A percentile compares a stretch with the other conserved stretches of the same genome.
Evolutionary conservation across 2,113 vertebrate genomes (phyloP).

Genomic region (Forbesichthys agassizii): DNA sequence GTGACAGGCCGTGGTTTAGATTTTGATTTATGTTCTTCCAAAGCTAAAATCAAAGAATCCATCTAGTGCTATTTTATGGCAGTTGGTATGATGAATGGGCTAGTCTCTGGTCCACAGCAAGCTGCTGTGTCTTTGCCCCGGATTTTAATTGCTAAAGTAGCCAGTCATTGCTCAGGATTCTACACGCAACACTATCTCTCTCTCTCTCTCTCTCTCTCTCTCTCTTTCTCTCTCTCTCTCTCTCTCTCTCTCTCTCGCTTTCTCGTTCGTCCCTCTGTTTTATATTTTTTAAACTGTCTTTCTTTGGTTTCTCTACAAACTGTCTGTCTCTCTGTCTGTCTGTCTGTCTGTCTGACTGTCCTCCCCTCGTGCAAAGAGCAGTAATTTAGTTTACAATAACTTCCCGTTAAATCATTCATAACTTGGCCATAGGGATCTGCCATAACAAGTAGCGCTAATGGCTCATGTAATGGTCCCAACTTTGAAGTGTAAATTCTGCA

Average conservation of each 20-base stretch:
- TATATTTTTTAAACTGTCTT: conserved; percentile 29
- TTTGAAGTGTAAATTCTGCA: conserved; percentile 72
- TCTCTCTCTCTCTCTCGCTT: conserved; percentile 33
- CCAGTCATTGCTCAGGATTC: conserved; percentile 99
- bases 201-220: neutral
- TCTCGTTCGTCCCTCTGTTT: conserved; percentile 43
- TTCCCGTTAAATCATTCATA: conserved; percentile 71
- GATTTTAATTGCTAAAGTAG: conserved; percentile 99
- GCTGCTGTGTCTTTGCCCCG: conserved; percentile 99
- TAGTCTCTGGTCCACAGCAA: conserved; percentile 97
- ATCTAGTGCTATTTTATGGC: conserved; percentile 99
- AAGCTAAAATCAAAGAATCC: conserved; percentile 99
- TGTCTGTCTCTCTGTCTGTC: conserved; percentile 7
- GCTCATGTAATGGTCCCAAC: conserved; percentile 66
- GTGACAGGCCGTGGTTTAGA: conserved; percentile 99
- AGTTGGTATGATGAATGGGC: conserved; percentile 99
- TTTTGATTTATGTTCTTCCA: conserved; percentile 99
- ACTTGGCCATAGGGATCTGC: conserved; percentile 62
- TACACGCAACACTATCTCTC: conserved; percentile 75
- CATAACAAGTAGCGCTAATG: conserved; percentile 65
- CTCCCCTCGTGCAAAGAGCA: conserved; percentile 34
- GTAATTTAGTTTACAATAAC: conserved; percentile 65
- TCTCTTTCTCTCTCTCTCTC: conserved; percentile 51
- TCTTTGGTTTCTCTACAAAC: neutral
- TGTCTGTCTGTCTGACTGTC: neutral